These are phyloP conservation scores for Nineta flava DNA, from an alignment of 2,888 invertebrate species.

Conservation along the genomic window DNA sequence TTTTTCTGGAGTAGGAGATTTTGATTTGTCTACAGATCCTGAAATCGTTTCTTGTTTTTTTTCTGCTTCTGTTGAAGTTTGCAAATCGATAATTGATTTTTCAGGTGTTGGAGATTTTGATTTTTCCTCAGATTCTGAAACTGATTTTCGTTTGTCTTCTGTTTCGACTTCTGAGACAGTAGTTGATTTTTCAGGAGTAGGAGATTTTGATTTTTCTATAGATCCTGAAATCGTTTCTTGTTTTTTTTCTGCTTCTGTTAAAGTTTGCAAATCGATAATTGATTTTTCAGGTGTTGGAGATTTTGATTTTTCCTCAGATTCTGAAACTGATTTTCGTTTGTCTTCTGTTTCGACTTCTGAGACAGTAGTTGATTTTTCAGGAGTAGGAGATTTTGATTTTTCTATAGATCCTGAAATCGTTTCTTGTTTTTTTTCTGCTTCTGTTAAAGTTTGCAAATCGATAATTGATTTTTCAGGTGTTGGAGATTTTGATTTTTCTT, in stretches of 20 bases:
- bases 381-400: constrained; percentile 1
- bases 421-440: constrained; percentile 1
- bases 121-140: too few species aligned
- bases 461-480: neutral
- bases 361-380: neutral
- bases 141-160: neutral
- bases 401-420: too few species aligned
- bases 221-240: constrained; percentile 1
- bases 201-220: constrained; percentile 14
- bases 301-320: constrained; percentile 4
- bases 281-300: constrained; percentile 5
- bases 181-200: neutral
- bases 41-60: neutral
- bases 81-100: constrained; percentile 6
- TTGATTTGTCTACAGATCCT: too few species aligned
- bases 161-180: neutral
- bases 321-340: constrained; percentile 4
- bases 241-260: neutral
- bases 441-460: constrained; percentile 7
- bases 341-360: neutral
- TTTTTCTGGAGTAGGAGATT: constrained; percentile 2
- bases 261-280: constrained; percentile 1
- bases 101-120: neutral
- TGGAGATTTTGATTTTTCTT: neutral
- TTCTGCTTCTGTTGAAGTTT: constrained; percentile 1